Conservation (phyloP, 2,797 vertebrate species). For the Alectoris magna region DNA sequence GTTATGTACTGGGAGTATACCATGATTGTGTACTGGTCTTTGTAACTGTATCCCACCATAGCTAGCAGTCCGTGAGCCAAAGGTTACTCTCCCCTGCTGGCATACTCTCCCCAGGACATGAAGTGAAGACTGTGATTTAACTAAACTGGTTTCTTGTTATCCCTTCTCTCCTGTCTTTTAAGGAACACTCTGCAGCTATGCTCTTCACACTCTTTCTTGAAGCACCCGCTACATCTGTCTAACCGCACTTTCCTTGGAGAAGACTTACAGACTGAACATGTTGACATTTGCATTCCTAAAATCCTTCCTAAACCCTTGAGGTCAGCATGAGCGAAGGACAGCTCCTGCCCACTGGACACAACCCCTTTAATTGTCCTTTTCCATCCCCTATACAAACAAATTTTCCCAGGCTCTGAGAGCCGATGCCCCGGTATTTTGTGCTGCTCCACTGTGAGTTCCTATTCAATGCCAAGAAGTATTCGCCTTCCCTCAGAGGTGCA, state of each 20-base stretch:
- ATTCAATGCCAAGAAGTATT: slow-evolving; percentile 1
- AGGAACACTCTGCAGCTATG: not conserved
- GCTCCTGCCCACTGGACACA: not conserved
- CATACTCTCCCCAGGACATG: not conserved
- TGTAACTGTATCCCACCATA: not conserved
- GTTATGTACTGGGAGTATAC: not conserved
- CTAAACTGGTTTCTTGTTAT: not conserved
- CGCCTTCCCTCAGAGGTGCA: not conserved
- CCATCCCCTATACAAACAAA: not conserved
- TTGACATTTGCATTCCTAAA: not conserved
- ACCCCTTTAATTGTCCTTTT: not conserved
- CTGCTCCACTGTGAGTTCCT: not conserved
- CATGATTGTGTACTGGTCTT: not conserved
- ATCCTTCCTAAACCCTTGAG: not conserved
- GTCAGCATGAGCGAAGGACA: not conserved
- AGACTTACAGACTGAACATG: not conserved
- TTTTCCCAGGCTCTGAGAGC: not conserved
- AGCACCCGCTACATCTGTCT: not conserved
- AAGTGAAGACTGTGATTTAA: not conserved
- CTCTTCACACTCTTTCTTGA: not conserved
- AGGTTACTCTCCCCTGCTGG: not conserved
- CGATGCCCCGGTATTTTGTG: not conserved
- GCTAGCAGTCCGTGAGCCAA: not conserved
- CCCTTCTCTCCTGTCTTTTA: not conserved
- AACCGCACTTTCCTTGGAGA: not conserved